A percentile compares a stretch with the other conserved stretches of the same genome.
These are phyloP conservation scores for Butorides virescens DNA, from an alignment of 2,113 vertebrate genomes.

Conservation along the genomic window DNA sequence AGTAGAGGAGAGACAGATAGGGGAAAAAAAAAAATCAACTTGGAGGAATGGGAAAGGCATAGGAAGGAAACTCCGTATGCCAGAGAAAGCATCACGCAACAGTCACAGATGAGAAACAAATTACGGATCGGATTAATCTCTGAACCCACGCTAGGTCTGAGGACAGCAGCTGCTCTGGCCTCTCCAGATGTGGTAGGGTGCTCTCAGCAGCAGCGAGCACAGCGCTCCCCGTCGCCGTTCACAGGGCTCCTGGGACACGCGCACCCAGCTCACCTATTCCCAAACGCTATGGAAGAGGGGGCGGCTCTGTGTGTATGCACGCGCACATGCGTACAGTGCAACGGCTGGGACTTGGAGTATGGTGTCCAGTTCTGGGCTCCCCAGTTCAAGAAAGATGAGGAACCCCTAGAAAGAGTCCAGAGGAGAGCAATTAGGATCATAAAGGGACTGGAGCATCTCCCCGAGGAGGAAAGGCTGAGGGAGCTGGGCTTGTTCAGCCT, in stretches of 20 bases:
- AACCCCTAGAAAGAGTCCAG: too few relatives aligned
- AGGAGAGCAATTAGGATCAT: too few relatives aligned
- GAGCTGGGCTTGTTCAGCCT: too few relatives aligned
- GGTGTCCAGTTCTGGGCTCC: too few relatives aligned
- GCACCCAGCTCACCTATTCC: neutral
- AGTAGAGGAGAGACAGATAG: neutral
- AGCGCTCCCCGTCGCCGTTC: rapidly evolving
- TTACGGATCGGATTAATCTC: neutral
- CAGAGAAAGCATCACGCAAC: neutral
- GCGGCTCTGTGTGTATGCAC: rapidly evolving
- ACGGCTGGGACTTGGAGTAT: neutral
- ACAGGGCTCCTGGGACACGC: neutral
- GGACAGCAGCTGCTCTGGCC: neutral
- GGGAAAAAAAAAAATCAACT: neutral
- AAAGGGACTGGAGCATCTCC: too few relatives aligned
- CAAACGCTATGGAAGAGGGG: rapidly evolving
- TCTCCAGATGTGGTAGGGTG: neutral
- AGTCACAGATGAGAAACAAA: neutral
- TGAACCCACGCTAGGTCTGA: neutral
- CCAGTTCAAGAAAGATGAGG: too few relatives aligned
- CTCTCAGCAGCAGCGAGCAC: neutral
- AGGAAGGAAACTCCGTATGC: neutral
- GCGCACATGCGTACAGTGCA: rapidly evolving
- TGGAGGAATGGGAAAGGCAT: neutral
- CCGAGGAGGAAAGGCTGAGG: too few relatives aligned